Evolutionary conservation across 2,888 invertebrate genomes (phyloP).

Genomic region (Drosophila buzzatii): DNA sequence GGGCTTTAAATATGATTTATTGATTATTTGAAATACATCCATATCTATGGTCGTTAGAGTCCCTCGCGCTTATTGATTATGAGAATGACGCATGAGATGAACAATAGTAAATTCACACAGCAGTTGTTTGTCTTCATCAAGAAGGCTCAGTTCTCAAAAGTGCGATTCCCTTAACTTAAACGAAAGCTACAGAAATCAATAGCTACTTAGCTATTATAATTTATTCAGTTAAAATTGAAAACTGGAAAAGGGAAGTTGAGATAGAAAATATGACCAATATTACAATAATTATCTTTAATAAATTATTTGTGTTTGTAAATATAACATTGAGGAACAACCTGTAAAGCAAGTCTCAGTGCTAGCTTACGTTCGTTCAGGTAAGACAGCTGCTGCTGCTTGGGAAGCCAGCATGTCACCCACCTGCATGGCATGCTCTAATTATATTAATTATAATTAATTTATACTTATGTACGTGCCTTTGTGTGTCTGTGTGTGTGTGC

Average conservation of each 20-base stretch:
- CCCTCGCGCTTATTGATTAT: background rate
- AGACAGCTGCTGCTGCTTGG: constrained; percentile 5
- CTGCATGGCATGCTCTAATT: constrained; percentile 42
- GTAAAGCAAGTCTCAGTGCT: background rate
- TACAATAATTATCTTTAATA: background rate
- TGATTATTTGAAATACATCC: background rate
- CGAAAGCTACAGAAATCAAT: background rate
- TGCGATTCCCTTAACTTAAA: background rate
- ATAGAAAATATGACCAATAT: background rate
- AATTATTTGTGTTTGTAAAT: background rate
- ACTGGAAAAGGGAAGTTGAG: background rate
- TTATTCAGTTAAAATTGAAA: background rate
- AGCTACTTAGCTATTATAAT: background rate
- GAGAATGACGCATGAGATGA: background rate
- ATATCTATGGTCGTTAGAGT: no score
- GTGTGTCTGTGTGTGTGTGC: constrained; percentile 17
- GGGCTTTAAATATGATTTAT: background rate
- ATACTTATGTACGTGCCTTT: constrained; percentile 14
- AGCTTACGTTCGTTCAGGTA: constrained; percentile 1
- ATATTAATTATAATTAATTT: constrained; percentile 27
- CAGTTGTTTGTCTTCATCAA: background rate
- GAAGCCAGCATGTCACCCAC: background rate
- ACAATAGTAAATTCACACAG: background rate
- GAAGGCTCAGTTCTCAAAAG: background rate
- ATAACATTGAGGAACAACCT: background rate